Evolutionary conservation across 2,113 vertebrate species (phyloP).

Genomic region (Epinephelus cyanopodus): DNA sequence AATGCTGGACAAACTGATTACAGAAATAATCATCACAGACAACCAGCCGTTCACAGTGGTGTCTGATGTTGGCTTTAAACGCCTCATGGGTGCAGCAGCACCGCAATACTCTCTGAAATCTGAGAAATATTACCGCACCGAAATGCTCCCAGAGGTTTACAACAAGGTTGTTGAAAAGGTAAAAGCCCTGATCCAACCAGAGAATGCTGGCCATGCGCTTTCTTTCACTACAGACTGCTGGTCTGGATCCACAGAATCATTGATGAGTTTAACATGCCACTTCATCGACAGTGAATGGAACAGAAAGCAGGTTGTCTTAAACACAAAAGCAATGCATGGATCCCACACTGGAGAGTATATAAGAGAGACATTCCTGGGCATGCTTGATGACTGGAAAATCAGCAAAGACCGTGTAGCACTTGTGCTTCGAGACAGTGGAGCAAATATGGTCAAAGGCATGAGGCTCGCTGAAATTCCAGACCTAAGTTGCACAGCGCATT

Average conservation of each 20-base stretch:
- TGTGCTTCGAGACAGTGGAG: neutral
- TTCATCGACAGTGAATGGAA: neutral
- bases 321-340: neutral
- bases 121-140: neutral
- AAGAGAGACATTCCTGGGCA: neutral
- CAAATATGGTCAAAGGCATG: neutral
- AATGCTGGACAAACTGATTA: no score
- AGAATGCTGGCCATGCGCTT: neutral
- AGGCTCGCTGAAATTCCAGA: neutral
- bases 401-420: neutral
- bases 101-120: neutral
- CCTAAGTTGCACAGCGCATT: neutral
- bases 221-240: neutral
- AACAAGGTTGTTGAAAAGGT: no score
- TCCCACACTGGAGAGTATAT: no score
- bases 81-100: neutral
- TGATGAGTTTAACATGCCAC: neutral
- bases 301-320: neutral
- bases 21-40: no score
- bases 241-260: neutral
- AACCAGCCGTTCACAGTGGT: no score
- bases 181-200: no score
- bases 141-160: neutral
- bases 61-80: slow-evolving; percentile 6
- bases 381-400: neutral